Conservation (phyloP, 1,140 invertebrate species). For the Liolophura sinensis region DNA sequence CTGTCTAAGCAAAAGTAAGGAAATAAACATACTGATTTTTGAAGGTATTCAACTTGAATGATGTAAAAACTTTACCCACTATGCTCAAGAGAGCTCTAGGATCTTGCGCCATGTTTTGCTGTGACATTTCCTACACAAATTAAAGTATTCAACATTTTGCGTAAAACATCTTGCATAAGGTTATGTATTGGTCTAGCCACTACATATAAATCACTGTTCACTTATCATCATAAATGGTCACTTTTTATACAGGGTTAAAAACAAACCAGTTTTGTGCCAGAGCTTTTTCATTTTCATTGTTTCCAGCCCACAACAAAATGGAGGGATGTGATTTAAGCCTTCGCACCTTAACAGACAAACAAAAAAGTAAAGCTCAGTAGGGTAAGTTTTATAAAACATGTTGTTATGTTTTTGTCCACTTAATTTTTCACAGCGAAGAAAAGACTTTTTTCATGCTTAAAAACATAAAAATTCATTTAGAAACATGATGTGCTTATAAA, state of each 20-base stretch:
- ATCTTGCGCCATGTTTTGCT: no score
- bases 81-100: no score
- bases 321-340: slow-evolving; percentile 85
- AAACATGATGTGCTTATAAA: neutral
- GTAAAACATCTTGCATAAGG: neutral
- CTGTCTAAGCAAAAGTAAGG: neutral
- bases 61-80: neutral
- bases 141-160: no score
- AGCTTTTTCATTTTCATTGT: slow-evolving; percentile 96
- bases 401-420: neutral
- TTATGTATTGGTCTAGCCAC: neutral
- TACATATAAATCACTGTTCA: neutral
- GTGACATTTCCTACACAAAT: no score
- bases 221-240: neutral
- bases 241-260: no score
- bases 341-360: slow-evolving; percentile 61
- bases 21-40: neutral
- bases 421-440: neutral
- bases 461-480: slow-evolving; percentile 2
- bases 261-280: slow-evolving; percentile 76
- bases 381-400: neutral
- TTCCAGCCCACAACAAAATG: slow-evolving; percentile 85
- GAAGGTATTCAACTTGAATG: neutral
- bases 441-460: neutral
- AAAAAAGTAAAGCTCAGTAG: neutral